A percentile compares a stretch with the other conserved stretches of the same genome.
Evolutionary conservation across 2,797 vertebrate genomes (phyloP).

Genomic region (Pelochelys cantorii): DNA sequence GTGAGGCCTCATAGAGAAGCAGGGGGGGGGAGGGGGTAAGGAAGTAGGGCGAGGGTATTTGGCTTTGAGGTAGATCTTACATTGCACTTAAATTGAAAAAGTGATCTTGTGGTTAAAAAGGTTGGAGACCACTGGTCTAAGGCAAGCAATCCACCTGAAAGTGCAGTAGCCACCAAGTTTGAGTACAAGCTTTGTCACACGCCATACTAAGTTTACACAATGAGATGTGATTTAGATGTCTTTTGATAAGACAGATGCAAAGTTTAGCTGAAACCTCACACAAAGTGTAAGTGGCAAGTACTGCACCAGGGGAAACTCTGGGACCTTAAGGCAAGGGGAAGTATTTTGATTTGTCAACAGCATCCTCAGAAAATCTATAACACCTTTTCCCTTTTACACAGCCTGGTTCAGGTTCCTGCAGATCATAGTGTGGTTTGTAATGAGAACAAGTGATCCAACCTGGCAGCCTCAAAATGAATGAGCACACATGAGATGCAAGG

Average conservation of each 20-base stretch:
- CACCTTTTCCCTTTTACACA: neutral
- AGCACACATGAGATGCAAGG: neutral
- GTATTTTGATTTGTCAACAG: neutral
- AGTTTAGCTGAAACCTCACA: neutral
- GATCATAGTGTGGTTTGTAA: neutral
- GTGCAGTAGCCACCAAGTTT: no score
- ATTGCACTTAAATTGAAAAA: no score
- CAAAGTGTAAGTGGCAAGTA: neutral
- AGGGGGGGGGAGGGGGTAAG: no score
- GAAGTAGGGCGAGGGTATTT: no score
- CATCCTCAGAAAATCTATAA: neutral
- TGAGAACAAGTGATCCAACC: accelerated
- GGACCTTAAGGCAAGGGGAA: neutral
- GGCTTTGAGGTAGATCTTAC: no score
- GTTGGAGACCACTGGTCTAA: no score
- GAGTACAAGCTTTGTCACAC: neutral
- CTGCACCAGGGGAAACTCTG: neutral
- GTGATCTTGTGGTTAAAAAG: no score
- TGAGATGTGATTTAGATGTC: constrained; percentile 1
- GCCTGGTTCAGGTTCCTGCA: accelerated
- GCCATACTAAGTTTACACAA: neutral
- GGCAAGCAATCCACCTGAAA: no score
- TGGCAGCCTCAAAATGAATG: neutral
- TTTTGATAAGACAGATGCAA: neutral
- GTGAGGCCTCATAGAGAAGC: no score